These are phyloP conservation scores for Stercorarius parasiticus DNA, from an alignment of 2,113 vertebrate genomes.

Conservation along the genomic window DNA sequence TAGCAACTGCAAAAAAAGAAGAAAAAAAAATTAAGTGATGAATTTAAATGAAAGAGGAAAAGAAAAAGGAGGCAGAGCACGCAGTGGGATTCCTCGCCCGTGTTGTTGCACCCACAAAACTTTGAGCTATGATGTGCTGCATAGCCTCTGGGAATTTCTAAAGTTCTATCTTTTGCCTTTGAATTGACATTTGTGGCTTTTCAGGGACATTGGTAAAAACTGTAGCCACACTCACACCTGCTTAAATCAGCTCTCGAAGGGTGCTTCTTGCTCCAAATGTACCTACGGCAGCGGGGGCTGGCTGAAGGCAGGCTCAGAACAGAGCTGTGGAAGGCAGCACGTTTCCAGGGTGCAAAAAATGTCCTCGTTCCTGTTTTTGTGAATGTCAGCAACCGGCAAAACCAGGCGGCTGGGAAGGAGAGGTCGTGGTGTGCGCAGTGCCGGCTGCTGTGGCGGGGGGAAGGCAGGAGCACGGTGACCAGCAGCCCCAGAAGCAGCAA, in stretches of 20 bases:
- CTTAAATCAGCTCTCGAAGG: not conserved
- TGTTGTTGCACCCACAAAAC: not conserved
- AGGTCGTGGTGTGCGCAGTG: accelerated
- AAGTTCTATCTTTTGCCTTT: not conserved
- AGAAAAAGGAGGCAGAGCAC: not conserved
- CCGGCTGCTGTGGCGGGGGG: not conserved
- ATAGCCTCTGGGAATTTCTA: not conserved
- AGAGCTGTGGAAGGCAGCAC: not conserved
- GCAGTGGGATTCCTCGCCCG: not conserved
- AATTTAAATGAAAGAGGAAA: not conserved
- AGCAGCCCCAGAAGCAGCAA: not conserved
- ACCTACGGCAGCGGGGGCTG: not conserved
- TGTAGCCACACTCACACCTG: accelerated
- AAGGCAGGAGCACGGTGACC: not conserved
- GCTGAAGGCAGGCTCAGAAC: accelerated
- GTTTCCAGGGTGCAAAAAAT: not conserved
- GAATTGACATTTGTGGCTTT: not conserved
- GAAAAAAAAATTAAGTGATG: not conserved
- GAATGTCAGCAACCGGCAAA: not conserved
- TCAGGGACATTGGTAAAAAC: not conserved
- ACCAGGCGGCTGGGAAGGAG: accelerated
- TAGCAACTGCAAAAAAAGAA: not conserved
- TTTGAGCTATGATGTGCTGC: not conserved
- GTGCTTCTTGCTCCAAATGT: not conserved
- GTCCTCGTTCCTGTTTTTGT: not conserved